Conservation (phyloP, 2,888 invertebrate genomes). For the Heliconius ethilla region DNA sequence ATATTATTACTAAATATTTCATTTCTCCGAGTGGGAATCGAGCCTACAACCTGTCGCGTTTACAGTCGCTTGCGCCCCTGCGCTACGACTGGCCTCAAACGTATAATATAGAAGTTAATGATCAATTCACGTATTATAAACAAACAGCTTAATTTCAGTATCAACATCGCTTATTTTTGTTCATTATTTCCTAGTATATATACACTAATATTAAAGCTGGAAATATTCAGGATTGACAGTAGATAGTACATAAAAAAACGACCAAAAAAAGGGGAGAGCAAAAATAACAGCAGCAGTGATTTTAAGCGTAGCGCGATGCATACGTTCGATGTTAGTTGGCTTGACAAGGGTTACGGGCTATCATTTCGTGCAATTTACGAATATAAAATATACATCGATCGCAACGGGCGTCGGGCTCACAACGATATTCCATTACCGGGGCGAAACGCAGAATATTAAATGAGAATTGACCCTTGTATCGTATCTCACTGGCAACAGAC, state of each 20-base stretch:
- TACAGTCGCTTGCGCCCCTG: too few relatives aligned
- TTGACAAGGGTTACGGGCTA: constrained; percentile 69
- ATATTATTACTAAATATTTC: too few relatives aligned
- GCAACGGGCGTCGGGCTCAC: constrained; percentile 63
- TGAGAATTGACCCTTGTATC: constrained; percentile 69
- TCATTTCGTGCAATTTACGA: constrained; percentile 73
- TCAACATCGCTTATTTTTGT: not conserved
- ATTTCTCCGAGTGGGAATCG: too few relatives aligned
- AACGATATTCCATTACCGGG: constrained; percentile 77
- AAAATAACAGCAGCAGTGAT: constrained; percentile 34
- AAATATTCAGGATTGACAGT: not conserved
- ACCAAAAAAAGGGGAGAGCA: constrained; percentile 20
- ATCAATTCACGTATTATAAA: not conserved
- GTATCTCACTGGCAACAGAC: constrained; percentile 40
- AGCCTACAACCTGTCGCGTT: too few relatives aligned
- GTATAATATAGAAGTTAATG: not conserved
- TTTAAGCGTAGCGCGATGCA: constrained; percentile 37
- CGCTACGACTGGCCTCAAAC: too few relatives aligned
- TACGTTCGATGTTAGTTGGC: constrained; percentile 52
- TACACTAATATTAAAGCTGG: not conserved
- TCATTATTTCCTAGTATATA: not conserved
- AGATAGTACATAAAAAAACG: not conserved
- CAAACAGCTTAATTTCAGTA: not conserved
- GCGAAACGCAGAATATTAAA: constrained; percentile 70
- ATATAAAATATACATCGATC: constrained; percentile 75